These are phyloP conservation scores for Lordiphosa andalusiaca DNA, from an alignment of 2,888 invertebrate species.

Conservation along the genomic window DNA sequence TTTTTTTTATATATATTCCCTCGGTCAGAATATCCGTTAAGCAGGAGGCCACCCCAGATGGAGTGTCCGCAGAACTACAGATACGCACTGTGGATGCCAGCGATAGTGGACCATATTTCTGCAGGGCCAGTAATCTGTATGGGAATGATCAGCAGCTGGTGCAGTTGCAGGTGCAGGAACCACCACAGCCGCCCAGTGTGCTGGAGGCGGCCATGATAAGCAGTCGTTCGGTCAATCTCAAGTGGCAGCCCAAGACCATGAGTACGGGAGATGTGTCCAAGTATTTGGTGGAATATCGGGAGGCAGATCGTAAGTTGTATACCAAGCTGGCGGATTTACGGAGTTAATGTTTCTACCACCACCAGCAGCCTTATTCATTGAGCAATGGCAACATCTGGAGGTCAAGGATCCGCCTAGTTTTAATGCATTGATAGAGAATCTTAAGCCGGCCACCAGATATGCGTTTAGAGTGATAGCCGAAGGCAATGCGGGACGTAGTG, in stretches of 20 bases:
- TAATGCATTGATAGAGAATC: constrained; percentile 84
- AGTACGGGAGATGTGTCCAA: constrained; percentile 87
- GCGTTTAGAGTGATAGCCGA: constrained; percentile 87
- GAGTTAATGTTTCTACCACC: constrained; percentile 1
- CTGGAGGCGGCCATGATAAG: constrained; percentile 86
- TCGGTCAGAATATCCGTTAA: constrained; percentile 82
- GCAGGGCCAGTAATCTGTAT: constrained; percentile 88
- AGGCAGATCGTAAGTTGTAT: constrained; percentile 82
- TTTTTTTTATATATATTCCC: neutral
- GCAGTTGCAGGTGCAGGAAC: constrained; percentile 88
- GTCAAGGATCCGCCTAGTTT: constrained; percentile 84
- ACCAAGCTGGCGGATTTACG: neutral
- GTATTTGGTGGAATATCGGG: constrained; percentile 86
- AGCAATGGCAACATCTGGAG: constrained; percentile 85
- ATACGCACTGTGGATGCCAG: constrained; percentile 85
- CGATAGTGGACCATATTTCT: constrained; percentile 89
- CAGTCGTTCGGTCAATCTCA: constrained; percentile 87
- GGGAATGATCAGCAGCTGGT: constrained; percentile 87
- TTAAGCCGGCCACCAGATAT: constrained; percentile 87
- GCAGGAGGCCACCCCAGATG: constrained; percentile 86
- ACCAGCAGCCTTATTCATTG: constrained; percentile 74
- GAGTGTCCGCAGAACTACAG: constrained; percentile 86
- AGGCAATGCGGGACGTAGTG: constrained; percentile 87
- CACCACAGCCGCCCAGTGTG: constrained; percentile 86
- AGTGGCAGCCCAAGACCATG: constrained; percentile 87